These are phyloP conservation scores for Orientallactaga bullata DNA, from an alignment of 2,113 vertebrate genomes.

Conservation along the genomic window DNA sequence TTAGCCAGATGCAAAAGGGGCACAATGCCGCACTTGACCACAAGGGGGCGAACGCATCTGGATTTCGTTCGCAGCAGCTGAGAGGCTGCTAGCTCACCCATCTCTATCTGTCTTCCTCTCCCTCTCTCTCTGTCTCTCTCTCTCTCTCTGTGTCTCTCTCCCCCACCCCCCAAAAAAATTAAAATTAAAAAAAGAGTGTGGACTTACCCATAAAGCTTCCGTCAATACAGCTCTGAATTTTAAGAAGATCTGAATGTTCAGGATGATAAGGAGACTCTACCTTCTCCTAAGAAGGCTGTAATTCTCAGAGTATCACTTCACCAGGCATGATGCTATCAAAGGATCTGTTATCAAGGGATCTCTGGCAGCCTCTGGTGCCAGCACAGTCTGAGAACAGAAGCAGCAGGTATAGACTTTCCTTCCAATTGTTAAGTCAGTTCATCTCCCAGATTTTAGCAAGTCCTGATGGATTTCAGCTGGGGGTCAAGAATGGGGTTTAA, in stretches of 20 bases:
- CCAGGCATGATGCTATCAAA: background rate
- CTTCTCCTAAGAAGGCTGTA: background rate
- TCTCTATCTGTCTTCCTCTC: too few species aligned
- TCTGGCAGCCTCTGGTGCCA: background rate
- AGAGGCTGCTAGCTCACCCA: too few species aligned
- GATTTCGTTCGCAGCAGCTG: too few species aligned
- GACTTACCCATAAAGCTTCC: constrained; percentile 8
- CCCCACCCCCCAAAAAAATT: too few species aligned
- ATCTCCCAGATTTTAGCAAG: constrained; percentile 24
- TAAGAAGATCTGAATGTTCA: constrained; percentile 16
- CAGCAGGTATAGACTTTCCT: background rate
- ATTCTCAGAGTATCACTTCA: constrained; percentile 19
- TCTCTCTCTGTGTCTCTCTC: too few species aligned
- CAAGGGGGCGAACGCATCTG: too few species aligned
- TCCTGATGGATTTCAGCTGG: background rate
- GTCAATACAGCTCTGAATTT: background rate
- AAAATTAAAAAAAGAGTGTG: too few species aligned
- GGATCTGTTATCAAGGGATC: background rate
- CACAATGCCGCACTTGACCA: too few species aligned
- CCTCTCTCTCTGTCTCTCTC: too few species aligned
- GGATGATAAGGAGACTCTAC: background rate
- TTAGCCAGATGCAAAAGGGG: too few species aligned
- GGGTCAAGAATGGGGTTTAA: too few species aligned
- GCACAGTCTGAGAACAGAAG: background rate
- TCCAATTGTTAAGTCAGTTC: constrained; percentile 6